These are phyloP conservation scores for Collichthys lucidus DNA, from an alignment of 2,113 vertebrate species.

Conservation along the genomic window DNA sequence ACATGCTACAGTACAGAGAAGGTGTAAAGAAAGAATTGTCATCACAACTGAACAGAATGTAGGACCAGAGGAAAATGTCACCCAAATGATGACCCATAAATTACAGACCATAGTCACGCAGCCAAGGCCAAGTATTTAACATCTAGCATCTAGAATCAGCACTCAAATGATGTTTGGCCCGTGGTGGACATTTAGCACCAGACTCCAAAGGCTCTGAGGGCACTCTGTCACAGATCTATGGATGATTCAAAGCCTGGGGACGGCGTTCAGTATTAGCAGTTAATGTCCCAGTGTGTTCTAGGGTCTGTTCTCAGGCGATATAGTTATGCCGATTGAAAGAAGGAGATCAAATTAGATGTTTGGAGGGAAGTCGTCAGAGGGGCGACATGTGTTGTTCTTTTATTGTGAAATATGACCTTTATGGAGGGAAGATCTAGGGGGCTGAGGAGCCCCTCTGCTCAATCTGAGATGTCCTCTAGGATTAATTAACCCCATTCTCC, in stretches of 20 bases:
- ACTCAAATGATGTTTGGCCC: constrained; percentile 68
- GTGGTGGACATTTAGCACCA: constrained; percentile 78
- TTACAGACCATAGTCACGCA: constrained; percentile 67
- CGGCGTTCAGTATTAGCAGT: constrained; percentile 68
- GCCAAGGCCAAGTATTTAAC: constrained; percentile 67
- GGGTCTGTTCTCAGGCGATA: constrained; percentile 63
- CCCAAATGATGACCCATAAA: constrained; percentile 76
- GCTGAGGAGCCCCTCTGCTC: constrained; percentile 55
- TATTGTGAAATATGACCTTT: constrained; percentile 81
- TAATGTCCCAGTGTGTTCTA: constrained; percentile 59
- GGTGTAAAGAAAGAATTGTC: constrained; percentile 63
- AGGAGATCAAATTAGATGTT: constrained; percentile 73
- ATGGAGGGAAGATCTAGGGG: constrained; percentile 67
- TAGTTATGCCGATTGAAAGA: constrained; percentile 68
- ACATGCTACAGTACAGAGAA: constrained; percentile 35
- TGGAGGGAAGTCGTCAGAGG: constrained; percentile 65
- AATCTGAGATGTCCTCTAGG: constrained; percentile 74
- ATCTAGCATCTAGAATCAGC: constrained; percentile 57
- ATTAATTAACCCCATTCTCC: constrained; percentile 80
- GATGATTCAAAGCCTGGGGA: constrained; percentile 71
- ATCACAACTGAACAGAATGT: constrained; percentile 54
- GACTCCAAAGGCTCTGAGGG: constrained; percentile 61
- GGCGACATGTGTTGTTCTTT: constrained; percentile 61
- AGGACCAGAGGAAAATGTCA: constrained; percentile 70
- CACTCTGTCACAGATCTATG: constrained; percentile 70